Percentiles rank a stretch among this genome's conserved stretches.
Conservation (phyloP, 2,797 vertebrate genomes). For the Adrianichthys oophorus region DNA sequence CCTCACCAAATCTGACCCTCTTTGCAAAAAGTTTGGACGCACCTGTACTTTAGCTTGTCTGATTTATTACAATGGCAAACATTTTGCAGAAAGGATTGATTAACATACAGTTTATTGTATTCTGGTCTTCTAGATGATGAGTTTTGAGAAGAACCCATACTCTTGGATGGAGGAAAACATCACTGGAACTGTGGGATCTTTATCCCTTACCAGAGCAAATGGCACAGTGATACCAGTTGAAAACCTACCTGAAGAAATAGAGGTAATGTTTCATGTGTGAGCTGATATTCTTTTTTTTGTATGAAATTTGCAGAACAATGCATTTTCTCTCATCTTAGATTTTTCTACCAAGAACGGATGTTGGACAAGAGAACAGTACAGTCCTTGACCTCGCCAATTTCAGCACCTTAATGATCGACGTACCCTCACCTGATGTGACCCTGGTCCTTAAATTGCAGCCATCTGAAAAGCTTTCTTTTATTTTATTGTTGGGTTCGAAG, state of each 20-base stretch:
- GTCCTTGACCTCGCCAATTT: conserved; percentile 82
- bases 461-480: conserved; percentile 78
- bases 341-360: conserved; percentile 79
- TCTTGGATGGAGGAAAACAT: conserved; percentile 77
- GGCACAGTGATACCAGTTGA: conserved; percentile 81
- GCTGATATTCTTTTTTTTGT: neutral
- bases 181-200: conserved; percentile 83
- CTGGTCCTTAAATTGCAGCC: conserved; percentile 87
- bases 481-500: conserved; percentile 83
- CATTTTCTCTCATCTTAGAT: conserved; percentile 75
- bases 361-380: conserved; percentile 72
- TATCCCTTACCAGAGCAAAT: conserved; percentile 82
- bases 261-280: conserved; percentile 72
- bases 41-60: no score
- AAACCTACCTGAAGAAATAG: conserved; percentile 84
- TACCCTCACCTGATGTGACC: conserved; percentile 80
- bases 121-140: conserved; percentile 84
- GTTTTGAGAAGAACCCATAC: conserved; percentile 88
- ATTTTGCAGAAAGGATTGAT: neutral
- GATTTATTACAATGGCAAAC: neutral
- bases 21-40: no score
- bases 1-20: no score
- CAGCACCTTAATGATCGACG: conserved; percentile 84
- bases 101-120: neutral
- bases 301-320: neutral